These are phyloP conservation scores for Heterotilapia buettikoferi DNA, from an alignment of 2,113 vertebrate species.

Conservation along the genomic window DNA sequence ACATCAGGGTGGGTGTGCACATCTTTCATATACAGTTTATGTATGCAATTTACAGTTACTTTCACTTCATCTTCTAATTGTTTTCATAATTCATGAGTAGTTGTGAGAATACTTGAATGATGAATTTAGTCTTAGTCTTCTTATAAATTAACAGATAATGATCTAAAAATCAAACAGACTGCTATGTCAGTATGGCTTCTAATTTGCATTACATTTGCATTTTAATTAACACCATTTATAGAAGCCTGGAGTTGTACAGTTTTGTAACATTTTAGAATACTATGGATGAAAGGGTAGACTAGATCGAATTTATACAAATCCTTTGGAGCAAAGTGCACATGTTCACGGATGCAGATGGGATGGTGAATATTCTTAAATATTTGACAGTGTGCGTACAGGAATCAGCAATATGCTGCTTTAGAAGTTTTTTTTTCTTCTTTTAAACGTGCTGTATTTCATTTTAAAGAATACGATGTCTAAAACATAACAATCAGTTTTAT, in stretches of 20 bases:
- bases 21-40: neutral
- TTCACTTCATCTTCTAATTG: neutral
- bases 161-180: neutral
- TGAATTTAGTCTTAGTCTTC: neutral
- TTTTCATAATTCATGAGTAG: neutral
- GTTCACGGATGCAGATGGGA: neutral
- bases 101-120: accelerated
- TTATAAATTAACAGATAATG: neutral
- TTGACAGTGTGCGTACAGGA: neutral
- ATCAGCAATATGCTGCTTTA: neutral
- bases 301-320: accelerated
- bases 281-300: neutral
- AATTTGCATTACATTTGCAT: neutral
- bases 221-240: neutral
- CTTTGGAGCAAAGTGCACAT: neutral
- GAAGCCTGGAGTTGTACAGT: neutral
- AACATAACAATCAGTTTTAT: accelerated
- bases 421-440: neutral
- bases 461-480: neutral
- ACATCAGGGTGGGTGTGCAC: neutral
- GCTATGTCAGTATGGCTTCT: neutral
- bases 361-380: neutral
- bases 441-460: neutral
- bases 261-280: neutral
- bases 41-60: neutral